Evolutionary conservation across 1,140 invertebrate genomes (phyloP), one percentile per base, ranked within the genome.

Genomic region (Papilio glaucus): DNA sequence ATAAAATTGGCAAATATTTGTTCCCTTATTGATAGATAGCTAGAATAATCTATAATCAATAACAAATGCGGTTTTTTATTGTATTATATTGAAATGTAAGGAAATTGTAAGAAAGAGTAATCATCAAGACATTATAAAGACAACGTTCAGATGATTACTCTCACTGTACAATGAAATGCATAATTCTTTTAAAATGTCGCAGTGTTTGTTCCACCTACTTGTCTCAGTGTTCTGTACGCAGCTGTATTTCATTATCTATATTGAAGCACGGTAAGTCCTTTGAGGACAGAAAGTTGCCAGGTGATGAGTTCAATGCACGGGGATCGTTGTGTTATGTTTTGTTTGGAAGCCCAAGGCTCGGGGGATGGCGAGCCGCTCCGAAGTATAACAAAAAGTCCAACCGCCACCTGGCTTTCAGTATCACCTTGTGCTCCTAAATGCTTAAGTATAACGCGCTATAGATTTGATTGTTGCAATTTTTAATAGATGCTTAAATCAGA

Each of bases 231-330:
- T 18, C 42, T 18, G 42, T 10, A 49, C 18, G 12, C 15, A 49
- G 8, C 13, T 49, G 45, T 24, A 49, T 49, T 49, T 49, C 18
- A 49, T 49, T 49, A 18, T 18, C 6, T 49, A 21, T 9, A 18
- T 49, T 49, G 45, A 49, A 49, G 18, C 33, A 62, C 24, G 29
- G 33, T 39, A n/a, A 33, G n/a, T 38, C 33, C 26, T 39, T 65
- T 65, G 4, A 38, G 8, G 37, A 15, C 62, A 65, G 62, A 65
- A 61, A 12, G 15, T 65, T 65, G 83, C 88, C 88, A 91, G 89
- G 85, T 90, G 88, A 74, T 49, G 77, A 75, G 87, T 90, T 91
- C 88, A 90, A 81, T 83, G 86, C 77, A 84, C 89, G 83, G 74
- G 65, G 77, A 74, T 77, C 77, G 76, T 89, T 86, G 87, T 84